A percentile compares a stretch with the other conserved stretches of the same genome.
These are phyloP conservation scores for Galerucella calmariensis DNA, from an alignment of 2,888 invertebrate genomes.

Conservation along the genomic window DNA sequence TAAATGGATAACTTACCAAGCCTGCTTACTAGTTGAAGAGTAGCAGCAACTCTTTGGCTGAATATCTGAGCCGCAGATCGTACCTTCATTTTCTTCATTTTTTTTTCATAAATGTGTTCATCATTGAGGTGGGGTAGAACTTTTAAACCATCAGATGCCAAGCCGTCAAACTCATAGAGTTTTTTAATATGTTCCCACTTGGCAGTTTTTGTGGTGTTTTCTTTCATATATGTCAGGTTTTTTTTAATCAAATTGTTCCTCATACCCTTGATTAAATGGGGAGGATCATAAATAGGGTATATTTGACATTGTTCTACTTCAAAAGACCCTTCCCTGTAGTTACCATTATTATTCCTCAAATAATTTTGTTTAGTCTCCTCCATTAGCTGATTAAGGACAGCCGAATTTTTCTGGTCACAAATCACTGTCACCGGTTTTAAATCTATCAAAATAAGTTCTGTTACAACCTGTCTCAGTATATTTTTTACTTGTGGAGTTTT, in stretches of 20 bases:
- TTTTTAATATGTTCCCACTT: too few relatives aligned
- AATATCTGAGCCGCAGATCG: conserved; percentile 36
- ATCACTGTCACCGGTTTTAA: conserved; percentile 31
- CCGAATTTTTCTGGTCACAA: conserved; percentile 9
- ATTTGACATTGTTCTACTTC: conserved; percentile 27
- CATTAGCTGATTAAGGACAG: conserved; percentile 26
- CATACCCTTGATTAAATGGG: conserved; percentile 30
- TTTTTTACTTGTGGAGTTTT: conserved; percentile 31
- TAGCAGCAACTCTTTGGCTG: conserved; percentile 34
- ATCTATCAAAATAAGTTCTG: conserved; percentile 27
- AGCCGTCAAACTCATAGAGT: conserved; percentile 16
- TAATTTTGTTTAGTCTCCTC: conserved; percentile 31
- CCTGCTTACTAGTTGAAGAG: conserved; percentile 23
- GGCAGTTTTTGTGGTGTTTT: too few relatives aligned
- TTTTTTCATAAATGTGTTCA: conserved; percentile 33
- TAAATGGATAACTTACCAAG: conserved; percentile 30
- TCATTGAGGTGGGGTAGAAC: conserved; percentile 27
- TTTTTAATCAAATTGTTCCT: too few relatives aligned
- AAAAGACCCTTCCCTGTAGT: conserved; percentile 17
- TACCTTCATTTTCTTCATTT: conserved; percentile 31
- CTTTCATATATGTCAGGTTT: too few relatives aligned
- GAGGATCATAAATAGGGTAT: conserved; percentile 26
- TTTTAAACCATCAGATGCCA: too few relatives aligned
- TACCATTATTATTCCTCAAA: background rate
- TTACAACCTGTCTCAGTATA: conserved; percentile 20